Conservation (phyloP, 2,888 invertebrate species). For the Pollenia angustigena region DNA sequence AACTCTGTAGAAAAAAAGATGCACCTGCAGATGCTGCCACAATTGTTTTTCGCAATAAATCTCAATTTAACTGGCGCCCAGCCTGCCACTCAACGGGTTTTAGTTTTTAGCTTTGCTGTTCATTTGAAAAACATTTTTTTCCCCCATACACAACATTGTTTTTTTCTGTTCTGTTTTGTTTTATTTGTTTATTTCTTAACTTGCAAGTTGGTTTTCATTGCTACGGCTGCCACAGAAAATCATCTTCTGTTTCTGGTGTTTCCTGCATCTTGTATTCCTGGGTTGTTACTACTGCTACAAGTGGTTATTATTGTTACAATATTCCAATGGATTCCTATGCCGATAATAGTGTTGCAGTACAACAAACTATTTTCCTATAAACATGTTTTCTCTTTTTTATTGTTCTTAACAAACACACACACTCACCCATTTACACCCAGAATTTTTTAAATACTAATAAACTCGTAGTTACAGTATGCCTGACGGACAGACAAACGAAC, state of each 20-base stretch:
- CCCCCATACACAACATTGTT: neutral
- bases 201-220: constrained; percentile 64
- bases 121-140: constrained; percentile 55
- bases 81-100: constrained; percentile 78
- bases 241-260: constrained; percentile 27
- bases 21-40: constrained; percentile 75
- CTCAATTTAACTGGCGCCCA: constrained; percentile 83
- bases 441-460: constrained; percentile 33
- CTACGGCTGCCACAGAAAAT: constrained; percentile 13
- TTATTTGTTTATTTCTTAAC: constrained; percentile 51
- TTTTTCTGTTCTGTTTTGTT: constrained; percentile 1
- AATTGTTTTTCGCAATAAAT: constrained; percentile 80
- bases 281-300: neutral
- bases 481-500: constrained; percentile 15
- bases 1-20: constrained; percentile 58
- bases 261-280: constrained; percentile 21
- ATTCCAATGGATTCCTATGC: constrained; percentile 49
- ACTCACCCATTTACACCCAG: neutral
- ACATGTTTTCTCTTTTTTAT: constrained; percentile 62
- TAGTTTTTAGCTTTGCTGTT: constrained; percentile 68
- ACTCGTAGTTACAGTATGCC: constrained; percentile 16
- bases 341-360: constrained; percentile 44
- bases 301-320: constrained; percentile 50
- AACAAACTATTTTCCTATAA: constrained; percentile 62
- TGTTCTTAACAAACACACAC: constrained; percentile 1